Conservation (phyloP, 2,888 invertebrate genomes). For the Ceramica pisi region DNA sequence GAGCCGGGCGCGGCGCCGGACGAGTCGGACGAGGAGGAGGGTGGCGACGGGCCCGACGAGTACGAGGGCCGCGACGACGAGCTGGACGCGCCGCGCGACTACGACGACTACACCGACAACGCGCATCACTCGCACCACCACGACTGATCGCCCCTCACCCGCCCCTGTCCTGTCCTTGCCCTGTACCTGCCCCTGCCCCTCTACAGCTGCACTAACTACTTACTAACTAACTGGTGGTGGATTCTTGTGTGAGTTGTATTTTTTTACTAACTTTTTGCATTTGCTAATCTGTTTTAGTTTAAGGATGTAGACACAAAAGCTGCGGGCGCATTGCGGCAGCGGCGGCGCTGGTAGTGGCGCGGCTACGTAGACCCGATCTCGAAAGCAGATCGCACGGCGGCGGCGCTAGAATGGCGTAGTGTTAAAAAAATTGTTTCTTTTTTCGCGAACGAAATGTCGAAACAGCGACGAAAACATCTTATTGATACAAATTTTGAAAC, state of each 20-base stretch:
- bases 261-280: slow-evolving; percentile 21
- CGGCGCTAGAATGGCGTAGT: too few species aligned
- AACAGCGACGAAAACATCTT: too few species aligned
- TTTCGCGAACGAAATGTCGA: too few species aligned
- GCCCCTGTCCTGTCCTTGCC: background rate
- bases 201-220: slow-evolving; percentile 32
- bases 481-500: too few species aligned
- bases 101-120: slow-evolving; percentile 88
- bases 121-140: slow-evolving; percentile 80
- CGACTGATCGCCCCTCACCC: slow-evolving; percentile 73
- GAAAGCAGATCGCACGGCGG: too few species aligned
- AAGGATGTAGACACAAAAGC: too few species aligned
- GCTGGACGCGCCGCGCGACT: slow-evolving; percentile 81
- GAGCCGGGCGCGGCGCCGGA: slow-evolving; percentile 62
- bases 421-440: too few species aligned
- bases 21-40: slow-evolving; percentile 66
- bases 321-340: too few species aligned
- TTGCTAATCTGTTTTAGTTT: background rate
- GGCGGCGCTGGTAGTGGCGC: too few species aligned
- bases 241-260: slow-evolving; percentile 24
- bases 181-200: background rate
- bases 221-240: slow-evolving; percentile 34
- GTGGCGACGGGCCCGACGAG: slow-evolving; percentile 70
- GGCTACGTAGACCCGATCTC: too few species aligned
- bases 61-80: slow-evolving; percentile 81